phyloP scores from a whole-genome alignment of 2,888 invertebrate genomes.

The Apodemia mormo region DNA sequence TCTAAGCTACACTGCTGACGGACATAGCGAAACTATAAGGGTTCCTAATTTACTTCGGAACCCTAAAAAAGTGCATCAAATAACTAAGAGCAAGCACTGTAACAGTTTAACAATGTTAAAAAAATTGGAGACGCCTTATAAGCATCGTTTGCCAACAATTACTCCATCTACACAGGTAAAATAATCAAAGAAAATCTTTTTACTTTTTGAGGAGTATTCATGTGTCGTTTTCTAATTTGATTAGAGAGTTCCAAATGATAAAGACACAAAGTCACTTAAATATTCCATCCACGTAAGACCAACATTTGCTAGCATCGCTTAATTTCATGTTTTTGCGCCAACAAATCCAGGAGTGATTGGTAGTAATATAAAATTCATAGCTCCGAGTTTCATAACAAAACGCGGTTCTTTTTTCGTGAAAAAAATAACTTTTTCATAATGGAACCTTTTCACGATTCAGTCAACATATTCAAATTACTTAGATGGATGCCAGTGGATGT shows the following conservation, averaged over 20 bases:
- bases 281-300: neutral
- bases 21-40: too few species aligned
- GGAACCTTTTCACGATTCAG: neutral
- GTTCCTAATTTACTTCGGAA: too few species aligned
- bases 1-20: too few species aligned
- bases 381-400: neutral
- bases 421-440: constrained; percentile 8
- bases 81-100: too few species aligned
- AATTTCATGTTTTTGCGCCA: neutral
- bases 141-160: too few species aligned
- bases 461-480: constrained; percentile 8
- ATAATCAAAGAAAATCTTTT: too few species aligned
- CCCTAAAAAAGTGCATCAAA: too few species aligned
- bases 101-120: too few species aligned
- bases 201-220: too few species aligned
- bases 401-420: neutral
- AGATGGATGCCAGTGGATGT: neutral
- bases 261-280: neutral
- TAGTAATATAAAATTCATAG: constrained; percentile 7
- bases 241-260: neutral
- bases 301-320: neutral
- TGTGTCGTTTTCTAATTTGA: too few species aligned
- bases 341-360: neutral
- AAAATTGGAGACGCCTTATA: too few species aligned
- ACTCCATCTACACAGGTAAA: neutral